Evolutionary conservation across 1,140 invertebrate species (phyloP).

Genomic region (Zaprionus nigranus): DNA sequence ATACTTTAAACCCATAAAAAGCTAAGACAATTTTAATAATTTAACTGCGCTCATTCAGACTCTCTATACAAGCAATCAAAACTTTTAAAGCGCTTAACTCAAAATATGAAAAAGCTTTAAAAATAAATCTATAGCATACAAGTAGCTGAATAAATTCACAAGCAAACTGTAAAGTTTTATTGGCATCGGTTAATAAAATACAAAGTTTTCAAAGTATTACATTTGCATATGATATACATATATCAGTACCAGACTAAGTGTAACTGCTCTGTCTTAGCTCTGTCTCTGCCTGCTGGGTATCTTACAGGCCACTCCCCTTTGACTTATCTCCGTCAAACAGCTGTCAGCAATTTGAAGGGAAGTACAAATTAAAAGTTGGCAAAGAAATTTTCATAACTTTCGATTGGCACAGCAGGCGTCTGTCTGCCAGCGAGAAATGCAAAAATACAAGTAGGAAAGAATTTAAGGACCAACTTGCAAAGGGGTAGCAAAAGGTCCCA

Average conservation of each 20-base stretch:
- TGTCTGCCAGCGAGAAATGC: neutral
- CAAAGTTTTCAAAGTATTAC: neutral
- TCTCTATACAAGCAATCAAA: neutral
- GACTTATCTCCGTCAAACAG: neutral
- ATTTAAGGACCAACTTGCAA: neutral
- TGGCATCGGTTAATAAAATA: neutral
- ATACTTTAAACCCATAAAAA: fast-evolving
- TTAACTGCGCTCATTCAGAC: neutral
- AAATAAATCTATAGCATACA: neutral
- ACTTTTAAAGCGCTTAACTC: neutral
- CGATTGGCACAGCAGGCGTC: conserved; percentile 3
- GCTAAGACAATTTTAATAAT: neutral
- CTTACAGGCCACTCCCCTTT: neutral
- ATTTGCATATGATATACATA: no score
- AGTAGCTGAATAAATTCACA: neutral
- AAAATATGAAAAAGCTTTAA: fast-evolving
- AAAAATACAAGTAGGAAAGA: neutral
- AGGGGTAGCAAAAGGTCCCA: neutral
- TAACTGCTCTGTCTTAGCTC: no score
- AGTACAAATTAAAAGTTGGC: conserved; percentile 3
- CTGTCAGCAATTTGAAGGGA: neutral
- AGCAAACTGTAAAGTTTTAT: neutral
- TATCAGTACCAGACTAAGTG: no score
- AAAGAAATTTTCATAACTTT: conserved; percentile 10
- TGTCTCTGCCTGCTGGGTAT: neutral